Evolutionary conservation across 2,797 vertebrate species (phyloP).

Genomic region (Pygocentrus nattereri): DNA sequence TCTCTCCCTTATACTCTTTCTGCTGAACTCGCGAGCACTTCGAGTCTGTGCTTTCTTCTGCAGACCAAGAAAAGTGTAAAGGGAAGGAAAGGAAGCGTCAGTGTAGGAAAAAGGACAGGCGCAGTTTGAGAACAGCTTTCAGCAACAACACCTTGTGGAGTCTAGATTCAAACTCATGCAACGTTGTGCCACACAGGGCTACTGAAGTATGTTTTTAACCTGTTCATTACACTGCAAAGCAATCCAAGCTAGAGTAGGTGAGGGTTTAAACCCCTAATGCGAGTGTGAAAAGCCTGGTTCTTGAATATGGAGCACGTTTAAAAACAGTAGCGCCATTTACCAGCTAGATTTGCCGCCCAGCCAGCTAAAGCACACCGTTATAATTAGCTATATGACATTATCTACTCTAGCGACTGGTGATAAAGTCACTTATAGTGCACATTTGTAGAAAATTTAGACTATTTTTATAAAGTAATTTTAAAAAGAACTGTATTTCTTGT

Average conservation of each 20-base stretch:
- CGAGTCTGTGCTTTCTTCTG: constrained; percentile 84
- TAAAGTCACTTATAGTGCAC: background rate
- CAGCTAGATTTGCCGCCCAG: background rate
- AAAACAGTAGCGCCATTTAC: background rate
- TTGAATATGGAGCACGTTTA: too few species aligned
- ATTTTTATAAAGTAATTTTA: too few species aligned
- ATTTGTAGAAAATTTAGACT: too few species aligned
- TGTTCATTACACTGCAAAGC: background rate
- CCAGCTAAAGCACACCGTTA: background rate
- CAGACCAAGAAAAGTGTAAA: constrained; percentile 42
- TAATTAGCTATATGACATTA: background rate
- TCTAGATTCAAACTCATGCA: too few species aligned
- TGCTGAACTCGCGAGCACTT: constrained; percentile 86
- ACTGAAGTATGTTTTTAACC: background rate
- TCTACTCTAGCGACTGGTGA: background rate
- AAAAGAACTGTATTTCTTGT: too few species aligned
- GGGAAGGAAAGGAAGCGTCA: constrained; percentile 11
- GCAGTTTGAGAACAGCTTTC: background rate
- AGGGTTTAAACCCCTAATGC: too few species aligned
- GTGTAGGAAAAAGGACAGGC: constrained; percentile 4
- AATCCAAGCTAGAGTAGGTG: background rate
- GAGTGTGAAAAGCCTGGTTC: background rate
- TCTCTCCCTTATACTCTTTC: constrained; percentile 91
- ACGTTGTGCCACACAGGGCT: too few species aligned
- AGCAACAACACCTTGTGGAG: background rate